phyloP scores from a whole-genome alignment of 2,888 invertebrate species.

The Bursaphelenchus okinawaensis region DNA sequence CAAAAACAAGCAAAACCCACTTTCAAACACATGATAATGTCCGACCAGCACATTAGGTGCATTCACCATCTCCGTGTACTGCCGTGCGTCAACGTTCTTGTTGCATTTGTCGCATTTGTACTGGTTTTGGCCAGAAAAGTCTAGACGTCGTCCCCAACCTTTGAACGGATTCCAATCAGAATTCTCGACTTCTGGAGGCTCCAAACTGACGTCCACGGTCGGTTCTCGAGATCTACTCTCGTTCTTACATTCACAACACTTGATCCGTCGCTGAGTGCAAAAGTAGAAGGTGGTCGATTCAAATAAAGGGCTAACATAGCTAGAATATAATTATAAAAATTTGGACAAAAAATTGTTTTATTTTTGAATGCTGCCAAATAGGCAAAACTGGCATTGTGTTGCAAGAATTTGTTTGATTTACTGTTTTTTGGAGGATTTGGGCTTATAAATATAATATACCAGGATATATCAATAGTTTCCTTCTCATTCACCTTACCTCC shows the following conservation, averaged over 20 bases:
- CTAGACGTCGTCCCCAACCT: not conserved
- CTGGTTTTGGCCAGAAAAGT: not conserved
- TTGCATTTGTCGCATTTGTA: constrained; percentile 13
- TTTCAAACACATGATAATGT: constrained; percentile 8
- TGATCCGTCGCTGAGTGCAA: not conserved
- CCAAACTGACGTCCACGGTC: not conserved
- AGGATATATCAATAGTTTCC: too few species aligned
- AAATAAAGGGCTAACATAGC: not conserved
- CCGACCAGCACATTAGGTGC: constrained; percentile 7
- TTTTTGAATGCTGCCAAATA: too few species aligned
- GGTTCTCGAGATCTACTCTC: not conserved
- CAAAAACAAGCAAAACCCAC: not conserved
- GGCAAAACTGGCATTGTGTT: not conserved
- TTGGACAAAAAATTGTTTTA: too few species aligned
- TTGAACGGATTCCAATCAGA: not conserved
- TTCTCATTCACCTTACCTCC: too few species aligned
- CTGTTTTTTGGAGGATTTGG: too few species aligned
- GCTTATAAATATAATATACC: too few species aligned
- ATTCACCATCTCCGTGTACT: not conserved
- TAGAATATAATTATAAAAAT: too few species aligned
- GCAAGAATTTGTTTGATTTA: too few species aligned
- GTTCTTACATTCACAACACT: not conserved
- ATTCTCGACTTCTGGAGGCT: not conserved
- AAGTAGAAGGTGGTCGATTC: not conserved
- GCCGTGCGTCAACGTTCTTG: constrained; percentile 3